Base-by-base conservation (phyloP, 2,113 vertebrate genomes). In the Salvator merianae region DNA sequence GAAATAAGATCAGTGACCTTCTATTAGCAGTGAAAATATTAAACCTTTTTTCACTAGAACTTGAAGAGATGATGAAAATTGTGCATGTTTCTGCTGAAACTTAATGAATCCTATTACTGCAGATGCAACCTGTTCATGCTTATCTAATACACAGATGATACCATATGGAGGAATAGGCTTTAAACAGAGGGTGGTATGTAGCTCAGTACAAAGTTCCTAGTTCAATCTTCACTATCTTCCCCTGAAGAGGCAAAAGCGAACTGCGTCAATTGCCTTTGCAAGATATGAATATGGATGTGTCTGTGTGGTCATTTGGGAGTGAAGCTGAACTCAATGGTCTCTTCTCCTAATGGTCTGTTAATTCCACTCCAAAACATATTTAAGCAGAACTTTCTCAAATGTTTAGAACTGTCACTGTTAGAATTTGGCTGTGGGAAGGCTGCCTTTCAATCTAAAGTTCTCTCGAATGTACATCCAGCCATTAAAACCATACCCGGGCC, bases 1-100 rank as follows among this genome's bases (percentile, higher is more conserved):
- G 47, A 75, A 87, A 76, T 72, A 81, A 86, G 82, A 24, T 36
- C 69, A 75, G 73, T 89, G 87, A 88, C 88, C 87, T 91, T 77
- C 2, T 1, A 55, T 75, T 80, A 63, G 26, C 71, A 4, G n/a
- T 78, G 84, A 70, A 28, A 81, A 66, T 55, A 81, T 76, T 40
- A 43, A 20, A 7, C 70, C 81, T 40, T 85, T 84, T 53, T 59
- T 83, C 76, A 78, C 59, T 69, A n/a, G 9, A 34, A 66, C 14
- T 38, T 79, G 75, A 74, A 50, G 87, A 32, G 59, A 18, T 79
- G 6, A 34, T 77, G 50, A 59, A 62, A 62, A 32, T 32, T 77
- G 18, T 72, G 70, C 70, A 72, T 38, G 7, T 40, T 40, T 72
- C 0, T 36, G 22, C 70, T 26, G 36, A 72, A 72, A 72, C 38